Evolutionary conservation across 1,140 invertebrate species (phyloP).

Genomic region (Calephelis virginiensis): DNA sequence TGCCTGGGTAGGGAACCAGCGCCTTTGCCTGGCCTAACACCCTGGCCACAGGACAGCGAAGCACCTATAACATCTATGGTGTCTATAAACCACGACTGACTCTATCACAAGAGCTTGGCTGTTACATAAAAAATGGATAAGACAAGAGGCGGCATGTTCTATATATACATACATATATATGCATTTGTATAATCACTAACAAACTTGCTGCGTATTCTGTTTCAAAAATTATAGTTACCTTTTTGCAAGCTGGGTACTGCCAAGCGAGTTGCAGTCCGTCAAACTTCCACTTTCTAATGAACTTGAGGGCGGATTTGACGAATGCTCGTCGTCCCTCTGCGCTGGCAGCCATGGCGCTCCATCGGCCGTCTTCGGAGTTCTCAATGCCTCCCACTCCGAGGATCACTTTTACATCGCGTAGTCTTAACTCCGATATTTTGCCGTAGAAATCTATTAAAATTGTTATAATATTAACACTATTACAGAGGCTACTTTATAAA

Average conservation of each 20-base stretch:
- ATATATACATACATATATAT: too few relatives aligned
- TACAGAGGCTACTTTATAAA: too few relatives aligned
- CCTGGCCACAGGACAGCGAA: too few relatives aligned
- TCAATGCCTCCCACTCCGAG: constrained; percentile 87
- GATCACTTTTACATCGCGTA: constrained; percentile 83
- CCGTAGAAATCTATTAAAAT: constrained; percentile 80
- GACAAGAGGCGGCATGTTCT: too few relatives aligned
- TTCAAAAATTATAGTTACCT: constrained; percentile 64
- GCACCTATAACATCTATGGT: too few relatives aligned
- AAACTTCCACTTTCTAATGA: constrained; percentile 83
- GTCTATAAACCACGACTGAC: too few relatives aligned
- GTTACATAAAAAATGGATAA: too few relatives aligned
- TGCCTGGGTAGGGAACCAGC: too few relatives aligned
- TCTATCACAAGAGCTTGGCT: too few relatives aligned
- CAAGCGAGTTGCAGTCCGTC: constrained; percentile 87
- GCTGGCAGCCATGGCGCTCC: constrained; percentile 81
- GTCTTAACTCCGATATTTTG: constrained; percentile 79
- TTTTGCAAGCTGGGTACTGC: constrained; percentile 87
- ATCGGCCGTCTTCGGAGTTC: constrained; percentile 84
- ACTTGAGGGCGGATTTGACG: constrained; percentile 80
- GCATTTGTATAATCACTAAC: too few relatives aligned
- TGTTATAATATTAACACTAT: neutral
- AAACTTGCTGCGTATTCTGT: too few relatives aligned
- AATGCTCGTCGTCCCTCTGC: constrained; percentile 79
- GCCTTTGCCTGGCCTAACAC: too few relatives aligned